Evolutionary conservation across 1,140 invertebrate species (phyloP).

Genomic region (Magallana ariakensis): DNA sequence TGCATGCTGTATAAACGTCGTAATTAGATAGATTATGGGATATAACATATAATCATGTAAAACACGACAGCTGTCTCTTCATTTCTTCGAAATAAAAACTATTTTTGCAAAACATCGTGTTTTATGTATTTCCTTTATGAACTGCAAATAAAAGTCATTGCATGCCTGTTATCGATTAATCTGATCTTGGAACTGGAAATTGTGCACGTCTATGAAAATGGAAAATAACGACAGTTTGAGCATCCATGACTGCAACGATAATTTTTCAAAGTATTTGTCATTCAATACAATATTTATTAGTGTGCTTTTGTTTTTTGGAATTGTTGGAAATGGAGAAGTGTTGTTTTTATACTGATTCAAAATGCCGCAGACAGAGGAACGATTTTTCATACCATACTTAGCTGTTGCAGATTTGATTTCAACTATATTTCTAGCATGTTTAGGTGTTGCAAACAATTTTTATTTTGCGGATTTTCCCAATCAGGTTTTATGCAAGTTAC

Average conservation of each 20-base stretch:
- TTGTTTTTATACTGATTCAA: neutral
- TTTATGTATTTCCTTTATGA: no score
- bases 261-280: neutral
- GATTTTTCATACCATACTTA: constrained; percentile 54
- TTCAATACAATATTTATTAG: neutral
- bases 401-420: constrained; percentile 48
- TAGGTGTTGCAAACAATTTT: constrained; percentile 46
- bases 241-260: neutral
- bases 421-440: constrained; percentile 32
- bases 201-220: no score
- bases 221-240: no score
- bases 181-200: no score
- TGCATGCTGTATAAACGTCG: no score
- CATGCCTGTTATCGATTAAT: no score
- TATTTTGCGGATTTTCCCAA: constrained; percentile 42
- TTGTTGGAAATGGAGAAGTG: neutral
- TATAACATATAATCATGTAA: no score
- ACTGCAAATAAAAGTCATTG: no score
- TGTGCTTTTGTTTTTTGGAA: neutral
- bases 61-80: no score
- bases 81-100: no score
- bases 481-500: constrained; percentile 41
- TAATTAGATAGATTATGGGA: no score
- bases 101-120: no score
- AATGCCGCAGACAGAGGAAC: constrained; percentile 37